These are phyloP conservation scores for Cheumatopsyche charites DNA, from an alignment of 1,140 invertebrate genomes.

Conservation along the genomic window DNA sequence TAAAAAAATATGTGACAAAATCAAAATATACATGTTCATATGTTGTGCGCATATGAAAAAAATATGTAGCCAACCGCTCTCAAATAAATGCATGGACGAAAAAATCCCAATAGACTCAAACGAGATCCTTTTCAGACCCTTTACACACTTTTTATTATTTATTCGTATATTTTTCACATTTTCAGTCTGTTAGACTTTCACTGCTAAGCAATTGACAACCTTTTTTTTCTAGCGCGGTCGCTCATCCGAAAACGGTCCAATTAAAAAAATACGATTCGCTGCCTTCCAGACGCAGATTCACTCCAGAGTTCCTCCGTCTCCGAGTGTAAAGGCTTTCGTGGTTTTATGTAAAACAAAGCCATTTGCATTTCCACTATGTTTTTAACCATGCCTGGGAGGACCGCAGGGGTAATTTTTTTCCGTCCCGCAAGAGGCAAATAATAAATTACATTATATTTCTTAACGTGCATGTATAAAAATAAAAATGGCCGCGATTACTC, in stretches of 20 bases:
- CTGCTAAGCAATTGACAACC: constrained; percentile 2
- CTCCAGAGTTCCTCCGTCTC: background rate
- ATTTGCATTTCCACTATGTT: constrained; percentile 16
- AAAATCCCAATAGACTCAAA: too few species aligned
- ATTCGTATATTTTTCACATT: too few species aligned
- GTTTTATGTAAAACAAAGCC: constrained; percentile 20
- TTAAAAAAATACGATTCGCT: constrained; percentile 18
- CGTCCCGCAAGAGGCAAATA: background rate
- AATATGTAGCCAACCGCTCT: too few species aligned
- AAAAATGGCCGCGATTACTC: constrained; percentile 14
- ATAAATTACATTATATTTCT: constrained; percentile 23
- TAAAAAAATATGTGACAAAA: too few species aligned
- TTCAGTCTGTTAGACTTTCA: too few species aligned
- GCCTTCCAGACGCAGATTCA: background rate
- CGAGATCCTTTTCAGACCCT: too few species aligned
- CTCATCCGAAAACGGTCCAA: background rate
- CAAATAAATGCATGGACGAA: too few species aligned
- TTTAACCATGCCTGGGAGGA: too few species aligned
- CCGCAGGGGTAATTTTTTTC: constrained; percentile 8
- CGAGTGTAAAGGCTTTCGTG: constrained; percentile 11
- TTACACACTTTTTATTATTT: too few species aligned
- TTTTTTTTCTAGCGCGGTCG: background rate
- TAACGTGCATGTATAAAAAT: background rate
- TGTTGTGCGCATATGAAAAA: too few species aligned
- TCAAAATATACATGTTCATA: too few species aligned